Evolutionary conservation across 2,888 invertebrate species (phyloP), one percentile per base, ranked within the genome.

Genomic region (Plebejus melissa): DNA sequence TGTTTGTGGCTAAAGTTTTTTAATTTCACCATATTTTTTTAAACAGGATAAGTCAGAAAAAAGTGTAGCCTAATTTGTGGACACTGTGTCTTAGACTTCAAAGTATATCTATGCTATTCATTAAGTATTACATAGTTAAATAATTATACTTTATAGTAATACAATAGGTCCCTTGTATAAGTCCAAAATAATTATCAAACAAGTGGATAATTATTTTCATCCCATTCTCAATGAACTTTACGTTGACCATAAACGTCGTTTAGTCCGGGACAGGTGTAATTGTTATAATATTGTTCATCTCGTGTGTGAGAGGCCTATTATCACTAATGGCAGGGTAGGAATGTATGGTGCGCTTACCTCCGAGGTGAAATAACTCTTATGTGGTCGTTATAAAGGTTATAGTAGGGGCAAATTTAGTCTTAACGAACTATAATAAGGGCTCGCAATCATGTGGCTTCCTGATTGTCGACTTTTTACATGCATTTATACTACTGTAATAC

Each of bases 291-390:
- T 88, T 87, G 88, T 86, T 80, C 83, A 83, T 84, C 83, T 86
- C 87, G 88, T 91, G 86, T 90, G 89, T 90, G 90, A 86, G 83
- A 86, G 85, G 80, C 89, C 88, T 89, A 91, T 91, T 91, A 87
- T 82, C 84, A 82, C 85, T 91, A 91, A 91, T 91, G 86, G 86
- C 87, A 84, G 88, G 83, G 88, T 85, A 88, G 90, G 90, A 89
- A 90, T 84, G 82, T 16, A 16, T 11, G 46, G 46, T 54, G 13
- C 54, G 11, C 4, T 54, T 54, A 54, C 16, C 4, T 16, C 16
- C 13, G 16, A 54, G 54, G 4, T 16, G 54, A 54, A 54, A 54
- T 54, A 54, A 54, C 54, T 16, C 54, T 54, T 54, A 54, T 54
- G 54, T 16, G 16, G 16, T 54, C 16, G 54, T 54, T 16, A 16